These are phyloP conservation scores for Taenaris catops DNA, from an alignment of 2,888 invertebrate species.

Conservation along the genomic window DNA sequence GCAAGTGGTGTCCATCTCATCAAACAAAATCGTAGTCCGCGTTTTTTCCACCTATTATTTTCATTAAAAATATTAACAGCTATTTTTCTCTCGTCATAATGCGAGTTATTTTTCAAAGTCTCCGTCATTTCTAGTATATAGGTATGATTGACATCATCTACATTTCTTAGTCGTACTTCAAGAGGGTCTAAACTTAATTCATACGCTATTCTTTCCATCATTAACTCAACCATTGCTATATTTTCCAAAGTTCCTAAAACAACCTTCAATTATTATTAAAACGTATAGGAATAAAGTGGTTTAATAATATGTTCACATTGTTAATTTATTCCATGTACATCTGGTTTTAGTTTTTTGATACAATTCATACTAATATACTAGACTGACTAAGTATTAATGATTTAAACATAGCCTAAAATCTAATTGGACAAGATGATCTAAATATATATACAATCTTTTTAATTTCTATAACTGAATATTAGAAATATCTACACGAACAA, in stretches of 20 bases:
- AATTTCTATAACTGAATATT: no score
- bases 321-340: no score
- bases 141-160: slow-evolving; percentile 58
- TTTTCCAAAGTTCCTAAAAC: slow-evolving; percentile 82
- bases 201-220: slow-evolving; percentile 83
- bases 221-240: slow-evolving; percentile 79
- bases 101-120: slow-evolving; percentile 52
- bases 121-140: slow-evolving; percentile 53
- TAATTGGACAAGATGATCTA: no score
- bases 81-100: slow-evolving; percentile 65
- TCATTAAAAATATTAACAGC: slow-evolving; percentile 80
- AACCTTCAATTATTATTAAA: no score
- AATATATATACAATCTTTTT: no score
- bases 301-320: no score
- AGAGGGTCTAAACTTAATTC: slow-evolving; percentile 77
- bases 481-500: no score
- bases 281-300: no score
- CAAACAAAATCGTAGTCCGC: slow-evolving; percentile 84
- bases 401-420: no score
- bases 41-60: slow-evolving; percentile 88
- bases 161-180: slow-evolving; percentile 59
- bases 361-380: no score
- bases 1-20: slow-evolving; percentile 82
- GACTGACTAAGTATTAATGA: no score
- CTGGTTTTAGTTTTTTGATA: no score